Conservation (phyloP, 2,888 invertebrate genomes). For the Cephus rjabovi region DNA sequence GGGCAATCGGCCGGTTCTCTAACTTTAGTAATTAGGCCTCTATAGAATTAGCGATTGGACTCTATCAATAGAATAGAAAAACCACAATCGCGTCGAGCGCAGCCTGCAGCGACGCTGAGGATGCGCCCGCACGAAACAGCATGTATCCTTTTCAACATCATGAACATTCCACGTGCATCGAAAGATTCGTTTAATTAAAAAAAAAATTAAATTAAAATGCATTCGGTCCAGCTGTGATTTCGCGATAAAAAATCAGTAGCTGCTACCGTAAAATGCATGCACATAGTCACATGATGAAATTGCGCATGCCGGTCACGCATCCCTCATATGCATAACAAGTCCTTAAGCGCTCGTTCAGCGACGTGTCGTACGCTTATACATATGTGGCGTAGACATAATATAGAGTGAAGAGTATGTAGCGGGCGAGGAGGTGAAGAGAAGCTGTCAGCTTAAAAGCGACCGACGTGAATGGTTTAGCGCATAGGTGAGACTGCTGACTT, state of each 20-base stretch:
- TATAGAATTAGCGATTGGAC: slow-evolving; percentile 34
- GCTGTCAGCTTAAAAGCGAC: background rate
- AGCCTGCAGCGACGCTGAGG: background rate
- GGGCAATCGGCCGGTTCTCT: slow-evolving; percentile 51
- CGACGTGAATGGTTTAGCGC: background rate
- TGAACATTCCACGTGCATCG: background rate
- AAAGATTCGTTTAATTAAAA: background rate
- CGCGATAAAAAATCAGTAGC: background rate
- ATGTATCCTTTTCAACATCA: background rate
- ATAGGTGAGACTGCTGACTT: background rate
- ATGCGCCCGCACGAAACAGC: background rate
- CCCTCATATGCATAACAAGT: slow-evolving; percentile 50
- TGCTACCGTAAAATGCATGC: background rate
- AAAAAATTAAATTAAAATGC: slow-evolving; percentile 13
- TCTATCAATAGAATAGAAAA: slow-evolving; percentile 28
- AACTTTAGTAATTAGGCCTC: slow-evolving; percentile 53
- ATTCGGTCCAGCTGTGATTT: slow-evolving; percentile 7
- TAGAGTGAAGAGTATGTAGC: background rate
- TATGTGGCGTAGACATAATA: background rate
- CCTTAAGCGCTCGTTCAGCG: slow-evolving; percentile 37
- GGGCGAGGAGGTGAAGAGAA: background rate
- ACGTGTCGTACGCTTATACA: background rate
- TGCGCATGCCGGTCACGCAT: slow-evolving; percentile 51
- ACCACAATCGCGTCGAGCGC: background rate
- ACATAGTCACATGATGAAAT: slow-evolving; percentile 34